A percentile compares a stretch with the other conserved stretches of the same genome.
Evolutionary conservation across 2,888 invertebrate species (phyloP).

Genomic region (Shargacucullia verbasci): DNA sequence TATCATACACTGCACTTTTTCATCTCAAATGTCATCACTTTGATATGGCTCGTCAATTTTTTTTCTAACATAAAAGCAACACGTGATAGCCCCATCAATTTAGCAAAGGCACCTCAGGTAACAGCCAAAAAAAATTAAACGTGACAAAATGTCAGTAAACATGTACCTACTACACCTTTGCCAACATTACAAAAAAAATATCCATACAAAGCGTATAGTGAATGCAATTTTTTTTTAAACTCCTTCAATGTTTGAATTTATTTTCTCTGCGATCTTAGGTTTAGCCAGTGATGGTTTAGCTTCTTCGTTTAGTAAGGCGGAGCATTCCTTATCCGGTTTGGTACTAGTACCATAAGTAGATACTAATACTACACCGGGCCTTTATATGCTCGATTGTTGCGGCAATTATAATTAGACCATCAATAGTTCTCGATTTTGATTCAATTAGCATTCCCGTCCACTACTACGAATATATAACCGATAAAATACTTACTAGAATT

Average conservation of each 20-base stretch:
- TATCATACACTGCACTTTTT: slow-evolving; percentile 67
- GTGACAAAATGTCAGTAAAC: slow-evolving; percentile 89
- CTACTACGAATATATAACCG: neutral
- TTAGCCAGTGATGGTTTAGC: neutral
- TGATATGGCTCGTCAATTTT: slow-evolving; percentile 77
- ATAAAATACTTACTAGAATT: slow-evolving; percentile 1
- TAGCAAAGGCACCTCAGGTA: slow-evolving; percentile 82
- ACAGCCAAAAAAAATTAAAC: slow-evolving; percentile 78
- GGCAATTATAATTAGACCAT: too few relatives aligned
- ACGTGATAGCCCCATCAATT: slow-evolving; percentile 79
- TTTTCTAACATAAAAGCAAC: slow-evolving; percentile 70
- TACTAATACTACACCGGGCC: too few relatives aligned
- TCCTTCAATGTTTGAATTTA: slow-evolving; percentile 16
- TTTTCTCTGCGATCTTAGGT: slow-evolving; percentile 19
- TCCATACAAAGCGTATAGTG: slow-evolving; percentile 36
- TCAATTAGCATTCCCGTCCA: neutral
- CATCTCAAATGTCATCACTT: slow-evolving; percentile 79
- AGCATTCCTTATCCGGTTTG: neutral
- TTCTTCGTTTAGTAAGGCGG: neutral
- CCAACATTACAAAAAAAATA: slow-evolving; percentile 63
- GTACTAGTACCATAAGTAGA: too few relatives aligned
- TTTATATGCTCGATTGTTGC: too few relatives aligned
- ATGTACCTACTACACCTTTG: slow-evolving; percentile 82
- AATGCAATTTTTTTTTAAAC: slow-evolving; percentile 49
- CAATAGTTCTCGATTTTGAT: neutral